These are phyloP conservation scores for Drosophila obscura DNA, from an alignment of 1,140 invertebrate species.

Conservation along the genomic window DNA sequence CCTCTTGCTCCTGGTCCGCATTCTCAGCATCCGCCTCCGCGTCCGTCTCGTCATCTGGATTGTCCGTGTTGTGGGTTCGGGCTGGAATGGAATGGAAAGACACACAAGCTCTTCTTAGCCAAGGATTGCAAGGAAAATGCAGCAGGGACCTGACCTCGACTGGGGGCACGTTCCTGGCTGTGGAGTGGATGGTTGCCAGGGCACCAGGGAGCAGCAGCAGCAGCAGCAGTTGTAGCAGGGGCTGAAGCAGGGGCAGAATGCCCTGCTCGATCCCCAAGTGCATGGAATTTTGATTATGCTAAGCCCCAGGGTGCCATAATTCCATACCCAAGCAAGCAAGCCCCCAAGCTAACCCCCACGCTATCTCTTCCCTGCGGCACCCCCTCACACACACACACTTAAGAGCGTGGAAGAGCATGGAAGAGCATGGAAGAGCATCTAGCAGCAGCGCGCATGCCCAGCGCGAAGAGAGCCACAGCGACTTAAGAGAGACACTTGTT, in stretches of 20 bases:
- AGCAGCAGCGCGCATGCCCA: constrained; percentile 24
- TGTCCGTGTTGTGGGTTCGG: no score
- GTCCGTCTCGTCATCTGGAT: constrained; percentile 15
- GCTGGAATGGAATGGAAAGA: constrained; percentile 18
- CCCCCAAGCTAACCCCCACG: constrained; percentile 2
- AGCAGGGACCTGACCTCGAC: constrained; percentile 47
- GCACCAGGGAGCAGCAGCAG: no score
- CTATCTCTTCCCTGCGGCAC: background rate
- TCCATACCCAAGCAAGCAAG: constrained; percentile 76
- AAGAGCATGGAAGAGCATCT: constrained; percentile 40
- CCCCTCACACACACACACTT: background rate
- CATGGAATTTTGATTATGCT: constrained; percentile 84
- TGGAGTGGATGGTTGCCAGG: constrained; percentile 2
- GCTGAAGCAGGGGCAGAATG: constrained; percentile 15
- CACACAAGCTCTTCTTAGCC: constrained; percentile 43
- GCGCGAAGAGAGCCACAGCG: background rate
- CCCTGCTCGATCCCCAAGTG: constrained; percentile 67
- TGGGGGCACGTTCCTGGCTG: constrained; percentile 47
- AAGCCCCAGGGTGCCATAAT: constrained; percentile 83
- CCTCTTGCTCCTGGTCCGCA: background rate
- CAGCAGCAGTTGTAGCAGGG: background rate
- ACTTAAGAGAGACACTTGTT: constrained; percentile 32
- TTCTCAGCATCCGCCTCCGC: constrained; percentile 12
- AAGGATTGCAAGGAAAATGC: constrained; percentile 35
- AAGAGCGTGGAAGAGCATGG: constrained; percentile 18